Base-by-base conservation (phyloP, 1,140 invertebrate genomes). In the Euschistus heros region DNA sequence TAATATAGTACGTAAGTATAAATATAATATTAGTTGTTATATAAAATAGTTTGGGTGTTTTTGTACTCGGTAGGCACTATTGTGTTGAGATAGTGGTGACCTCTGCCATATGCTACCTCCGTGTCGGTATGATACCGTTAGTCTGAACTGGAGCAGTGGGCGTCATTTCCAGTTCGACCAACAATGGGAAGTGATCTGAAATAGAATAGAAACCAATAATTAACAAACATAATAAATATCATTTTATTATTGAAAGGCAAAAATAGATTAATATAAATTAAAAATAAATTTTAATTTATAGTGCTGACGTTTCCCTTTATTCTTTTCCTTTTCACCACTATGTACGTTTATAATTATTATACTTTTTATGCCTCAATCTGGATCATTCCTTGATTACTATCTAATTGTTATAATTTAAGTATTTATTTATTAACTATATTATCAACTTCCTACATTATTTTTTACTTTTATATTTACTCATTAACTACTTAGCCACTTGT, bases 121-220 rank as follows among this genome's bases (percentile, higher is more conserved):
- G 74, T 26, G 55, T 27, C 10, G 65, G 47, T 24, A 66, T 60
- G 60, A 66, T 62, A 14, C 65, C 65, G 22, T 66, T 66, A 0
- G 65, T 55, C 47, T 62, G 65, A 8, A 66, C 63, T 59, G 74
- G 71, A 63, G 80, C 76, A 66, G 79, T 81, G 42, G 83, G 82
- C 24, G 78, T 79, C 85, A 97, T 88, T 79, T 97, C 93, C 70
- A 97, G 79, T 78, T 98, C 94, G 37, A 95, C 94, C 70, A 98
- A 79, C 63, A 98, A 79, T 57, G 94, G 91, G 80, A 98, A 97
- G 80, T 98, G 95, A 84, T 98, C 95, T 81, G 79, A 22, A 78
- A 80, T 55, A 67, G 60, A 71, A 20, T 50, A n/a, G 2, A 20
- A 50, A 18, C 6, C 5, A 50, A n/a, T 50, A 6, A 6, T 6